Conservation (phyloP, 2,888 invertebrate genomes). For the Timandra comae region DNA sequence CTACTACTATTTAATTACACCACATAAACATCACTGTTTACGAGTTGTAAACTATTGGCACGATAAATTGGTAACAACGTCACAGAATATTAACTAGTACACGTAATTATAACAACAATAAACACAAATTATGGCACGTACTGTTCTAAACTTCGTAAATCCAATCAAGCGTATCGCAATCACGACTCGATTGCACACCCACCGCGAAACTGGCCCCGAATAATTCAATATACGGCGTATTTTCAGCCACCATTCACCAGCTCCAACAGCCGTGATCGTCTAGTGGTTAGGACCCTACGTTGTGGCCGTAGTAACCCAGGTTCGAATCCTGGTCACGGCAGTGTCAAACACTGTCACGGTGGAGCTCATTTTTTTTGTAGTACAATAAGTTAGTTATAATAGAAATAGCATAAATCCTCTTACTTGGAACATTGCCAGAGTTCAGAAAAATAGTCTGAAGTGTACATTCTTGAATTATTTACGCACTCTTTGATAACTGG, state of each 20-base stretch:
- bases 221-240: slow-evolving; percentile 2
- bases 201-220: slow-evolving; percentile 2
- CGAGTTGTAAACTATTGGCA: too few species aligned
- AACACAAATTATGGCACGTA: neutral
- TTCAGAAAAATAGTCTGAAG: slow-evolving; percentile 5
- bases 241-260: slow-evolving; percentile 12
- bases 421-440: slow-evolving; percentile 15
- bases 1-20: too few species aligned
- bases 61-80: too few species aligned
- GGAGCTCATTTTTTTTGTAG: slow-evolving; percentile 18
- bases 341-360: slow-evolving; percentile 54
- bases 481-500: slow-evolving; percentile 9
- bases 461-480: slow-evolving; percentile 11
- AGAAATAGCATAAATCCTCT: too few species aligned
- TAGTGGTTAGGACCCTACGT: slow-evolving; percentile 86
- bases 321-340: slow-evolving; percentile 79
- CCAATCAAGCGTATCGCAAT: slow-evolving; percentile 12
- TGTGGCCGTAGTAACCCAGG: slow-evolving; percentile 87
- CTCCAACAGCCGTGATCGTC: slow-evolving; percentile 75
- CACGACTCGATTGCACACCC: slow-evolving; percentile 1
- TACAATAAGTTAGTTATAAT: slow-evolving; percentile 3
- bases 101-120: too few species aligned
- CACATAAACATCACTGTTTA: too few species aligned
- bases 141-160: slow-evolving; percentile 3
- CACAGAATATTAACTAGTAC: too few species aligned